Evolutionary conservation across 2,888 invertebrate genomes (phyloP).

Genomic region (Pyrocoelia pectoralis): DNA sequence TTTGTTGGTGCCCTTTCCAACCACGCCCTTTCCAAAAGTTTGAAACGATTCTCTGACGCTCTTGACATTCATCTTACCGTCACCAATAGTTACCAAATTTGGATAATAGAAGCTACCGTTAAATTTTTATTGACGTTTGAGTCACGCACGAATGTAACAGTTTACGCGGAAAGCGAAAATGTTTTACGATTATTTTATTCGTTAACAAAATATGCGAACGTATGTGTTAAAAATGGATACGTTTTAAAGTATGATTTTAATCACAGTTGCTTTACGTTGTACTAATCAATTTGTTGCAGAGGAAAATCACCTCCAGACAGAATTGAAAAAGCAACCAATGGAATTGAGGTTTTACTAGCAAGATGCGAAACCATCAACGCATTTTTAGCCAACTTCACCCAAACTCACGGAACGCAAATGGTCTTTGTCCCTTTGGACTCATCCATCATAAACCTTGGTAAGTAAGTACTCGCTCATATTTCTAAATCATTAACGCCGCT

Average conservation of each 20-base stretch:
- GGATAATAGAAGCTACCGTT: conserved; percentile 48
- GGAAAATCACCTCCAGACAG: neutral
- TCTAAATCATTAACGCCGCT: neutral
- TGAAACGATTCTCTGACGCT: conserved; percentile 47
- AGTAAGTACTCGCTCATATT: neutral
- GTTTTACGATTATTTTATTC: conserved; percentile 52
- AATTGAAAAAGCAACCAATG: conserved; percentile 20
- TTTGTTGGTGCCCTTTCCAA: conserved; percentile 48
- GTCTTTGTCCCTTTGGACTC: conserved; percentile 36
- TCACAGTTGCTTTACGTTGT: neutral
- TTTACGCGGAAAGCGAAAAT: conserved; percentile 48
- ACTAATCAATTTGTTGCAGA: conserved; percentile 7
- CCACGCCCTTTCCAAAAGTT: conserved; percentile 37
- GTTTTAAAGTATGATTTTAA: conserved; percentile 48
- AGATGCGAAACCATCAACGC: conserved; percentile 31
- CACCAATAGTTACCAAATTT: conserved; percentile 38
- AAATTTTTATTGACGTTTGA: conserved; percentile 48
- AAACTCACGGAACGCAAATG: conserved; percentile 11
- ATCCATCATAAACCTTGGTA: conserved; percentile 21
- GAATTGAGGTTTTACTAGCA: conserved; percentile 50
- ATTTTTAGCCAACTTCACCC: conserved; percentile 24
- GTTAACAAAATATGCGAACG: conserved; percentile 46
- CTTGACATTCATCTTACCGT: conserved; percentile 45
- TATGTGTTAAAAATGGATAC: conserved; percentile 53
- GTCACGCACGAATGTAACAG: conserved; percentile 52